Evolutionary conservation across 2,113 vertebrate species (phyloP).

Genomic region (Petrocephalus microphthalmus): DNA sequence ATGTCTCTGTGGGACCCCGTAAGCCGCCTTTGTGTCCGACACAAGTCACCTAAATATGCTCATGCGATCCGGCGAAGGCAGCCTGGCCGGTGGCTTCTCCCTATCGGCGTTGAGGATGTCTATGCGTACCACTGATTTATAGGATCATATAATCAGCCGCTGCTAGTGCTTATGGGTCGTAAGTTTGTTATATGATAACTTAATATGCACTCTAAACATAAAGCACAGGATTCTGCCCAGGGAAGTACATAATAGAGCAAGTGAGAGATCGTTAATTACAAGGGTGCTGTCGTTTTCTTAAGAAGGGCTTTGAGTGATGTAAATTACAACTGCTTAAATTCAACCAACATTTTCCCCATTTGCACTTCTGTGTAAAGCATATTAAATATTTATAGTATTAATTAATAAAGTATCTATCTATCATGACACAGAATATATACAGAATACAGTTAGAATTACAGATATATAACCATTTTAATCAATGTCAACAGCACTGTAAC

Average conservation of each 20-base stretch:
- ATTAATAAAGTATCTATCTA: background rate
- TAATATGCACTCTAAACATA: background rate
- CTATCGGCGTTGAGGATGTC: background rate
- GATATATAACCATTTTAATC: background rate
- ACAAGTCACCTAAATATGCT: background rate
- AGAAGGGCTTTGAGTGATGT: background rate
- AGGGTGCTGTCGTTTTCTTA: background rate
- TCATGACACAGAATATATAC: background rate
- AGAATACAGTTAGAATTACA: background rate
- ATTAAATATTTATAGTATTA: background rate
- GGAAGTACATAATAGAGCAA: background rate
- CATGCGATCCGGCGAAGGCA: background rate
- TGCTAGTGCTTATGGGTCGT: background rate
- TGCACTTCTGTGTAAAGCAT: background rate
- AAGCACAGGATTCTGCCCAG: background rate
- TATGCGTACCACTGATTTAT: background rate
- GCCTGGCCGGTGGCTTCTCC: too few relatives aligned
- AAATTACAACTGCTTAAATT: background rate
- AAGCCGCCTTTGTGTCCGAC: background rate
- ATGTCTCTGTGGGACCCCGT: background rate
- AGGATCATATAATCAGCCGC: background rate
- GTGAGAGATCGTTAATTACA: background rate
- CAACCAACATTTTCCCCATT: background rate
- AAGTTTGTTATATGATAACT: background rate
- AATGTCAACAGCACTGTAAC: background rate